A percentile compares a stretch with the other conserved stretches of the same genome.
Evolutionary conservation across 2,797 vertebrate species (phyloP).

Genomic region (Falco concolor): DNA sequence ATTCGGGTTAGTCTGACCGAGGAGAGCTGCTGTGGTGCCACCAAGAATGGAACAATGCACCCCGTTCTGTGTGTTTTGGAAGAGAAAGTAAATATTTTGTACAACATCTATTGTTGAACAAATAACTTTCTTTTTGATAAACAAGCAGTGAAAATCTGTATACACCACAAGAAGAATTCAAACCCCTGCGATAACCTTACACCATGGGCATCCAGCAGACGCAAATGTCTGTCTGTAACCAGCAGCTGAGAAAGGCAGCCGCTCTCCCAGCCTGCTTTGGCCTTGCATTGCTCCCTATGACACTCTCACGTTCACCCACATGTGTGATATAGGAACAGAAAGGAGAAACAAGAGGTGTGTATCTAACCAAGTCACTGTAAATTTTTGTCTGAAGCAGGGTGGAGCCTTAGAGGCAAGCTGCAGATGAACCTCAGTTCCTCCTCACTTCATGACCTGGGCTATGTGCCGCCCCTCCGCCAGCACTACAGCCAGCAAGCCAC

Average conservation of each 20-base stretch:
- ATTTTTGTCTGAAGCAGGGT: background rate
- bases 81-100: conserved; percentile 30
- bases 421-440: background rate
- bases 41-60: background rate
- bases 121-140: conserved; percentile 33
- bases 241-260: background rate
- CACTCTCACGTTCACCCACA: background rate
- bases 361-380: background rate
- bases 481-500: background rate
- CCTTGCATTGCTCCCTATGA: background rate
- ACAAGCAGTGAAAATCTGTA: conserved; percentile 6
- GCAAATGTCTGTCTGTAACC: background rate
- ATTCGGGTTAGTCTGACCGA: background rate
- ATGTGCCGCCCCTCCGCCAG: background rate
- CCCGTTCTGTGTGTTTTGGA: background rate
- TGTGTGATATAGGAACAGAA: background rate
- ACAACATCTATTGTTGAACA: background rate
- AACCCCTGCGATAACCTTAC: background rate
- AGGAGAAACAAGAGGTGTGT: background rate
- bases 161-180: background rate
- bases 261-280: background rate
- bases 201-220: background rate
- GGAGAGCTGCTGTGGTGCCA: background rate
- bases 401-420: background rate
- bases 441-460: background rate